Evolutionary conservation across 2,888 invertebrate species (phyloP).

Genomic region (Micoletzkya japonica): DNA sequence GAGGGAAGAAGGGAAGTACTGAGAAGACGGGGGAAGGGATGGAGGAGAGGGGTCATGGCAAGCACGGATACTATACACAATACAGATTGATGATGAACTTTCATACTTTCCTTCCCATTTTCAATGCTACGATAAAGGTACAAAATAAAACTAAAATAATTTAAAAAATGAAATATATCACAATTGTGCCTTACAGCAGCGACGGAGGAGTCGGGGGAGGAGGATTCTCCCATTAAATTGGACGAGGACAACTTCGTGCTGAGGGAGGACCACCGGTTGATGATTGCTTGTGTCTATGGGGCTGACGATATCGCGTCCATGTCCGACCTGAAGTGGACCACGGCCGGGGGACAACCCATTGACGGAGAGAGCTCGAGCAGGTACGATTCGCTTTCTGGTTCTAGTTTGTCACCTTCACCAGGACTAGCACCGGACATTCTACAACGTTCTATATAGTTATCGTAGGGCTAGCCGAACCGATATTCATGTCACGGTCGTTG

Average conservation of each 20-base stretch:
- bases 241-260: conserved; percentile 24
- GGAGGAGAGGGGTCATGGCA: background rate
- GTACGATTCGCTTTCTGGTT: conserved; percentile 22
- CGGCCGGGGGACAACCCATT: conserved; percentile 43
- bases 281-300: conserved; percentile 45
- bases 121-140: background rate
- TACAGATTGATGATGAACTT: too few species aligned
- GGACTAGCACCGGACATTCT: background rate
- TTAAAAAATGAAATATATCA: background rate
- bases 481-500: too few species aligned
- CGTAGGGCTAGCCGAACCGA: too few species aligned
- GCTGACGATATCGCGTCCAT: conserved; percentile 41
- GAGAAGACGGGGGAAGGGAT: background rate
- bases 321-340: conserved; percentile 51
- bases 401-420: background rate
- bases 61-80: background rate
- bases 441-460: too few species aligned
- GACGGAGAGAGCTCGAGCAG: conserved; percentile 47
- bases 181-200: background rate
- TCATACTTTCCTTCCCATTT: too few species aligned
- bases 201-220: background rate
- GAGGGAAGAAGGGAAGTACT: background rate
- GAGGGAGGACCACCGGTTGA: conserved; percentile 21
- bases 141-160: background rate
- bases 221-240: conserved; percentile 3